These are phyloP conservation scores for Dreissena polymorpha DNA, from an alignment of 1,140 invertebrate genomes.

Conservation along the genomic window DNA sequence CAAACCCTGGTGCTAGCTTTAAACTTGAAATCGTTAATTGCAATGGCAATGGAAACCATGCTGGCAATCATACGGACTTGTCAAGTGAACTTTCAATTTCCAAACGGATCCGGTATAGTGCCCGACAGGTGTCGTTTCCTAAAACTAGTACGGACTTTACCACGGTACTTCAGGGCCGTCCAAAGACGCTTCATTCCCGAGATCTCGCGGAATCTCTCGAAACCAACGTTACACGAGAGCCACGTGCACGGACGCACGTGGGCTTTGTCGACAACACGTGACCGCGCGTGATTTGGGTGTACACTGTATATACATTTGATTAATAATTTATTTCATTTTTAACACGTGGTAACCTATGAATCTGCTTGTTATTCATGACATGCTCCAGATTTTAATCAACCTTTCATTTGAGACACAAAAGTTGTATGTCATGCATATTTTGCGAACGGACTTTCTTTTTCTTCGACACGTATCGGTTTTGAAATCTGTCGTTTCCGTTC, in stretches of 20 bases:
- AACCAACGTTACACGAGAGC: constrained; percentile 1
- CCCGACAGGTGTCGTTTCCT: constrained; percentile 42
- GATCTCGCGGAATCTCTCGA: constrained; percentile 25
- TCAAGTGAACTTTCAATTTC: constrained; percentile 12
- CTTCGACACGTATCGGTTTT: neutral
- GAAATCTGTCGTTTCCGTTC: too few species aligned
- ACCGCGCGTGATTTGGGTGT: neutral
- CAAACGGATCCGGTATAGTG: constrained; percentile 19
- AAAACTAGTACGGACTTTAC: constrained; percentile 47
- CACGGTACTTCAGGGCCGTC: constrained; percentile 32
- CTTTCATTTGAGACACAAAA: neutral
- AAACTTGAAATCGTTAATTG: neutral
- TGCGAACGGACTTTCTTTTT: neutral
- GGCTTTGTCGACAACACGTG: constrained; percentile 31
- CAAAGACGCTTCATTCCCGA: constrained; percentile 42
- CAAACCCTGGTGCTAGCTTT: neutral
- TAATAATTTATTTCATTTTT: neutral
- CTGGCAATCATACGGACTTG: constrained; percentile 6
- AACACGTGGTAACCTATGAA: neutral
- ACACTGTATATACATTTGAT: neutral
- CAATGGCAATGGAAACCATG: neutral
- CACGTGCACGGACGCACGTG: constrained; percentile 37
- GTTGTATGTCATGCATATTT: neutral
- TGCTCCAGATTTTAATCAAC: neutral
- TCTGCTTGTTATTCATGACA: too few species aligned